phyloP scores from a whole-genome alignment of 2,113 vertebrate species.

The Antigone vipio region DNA sequence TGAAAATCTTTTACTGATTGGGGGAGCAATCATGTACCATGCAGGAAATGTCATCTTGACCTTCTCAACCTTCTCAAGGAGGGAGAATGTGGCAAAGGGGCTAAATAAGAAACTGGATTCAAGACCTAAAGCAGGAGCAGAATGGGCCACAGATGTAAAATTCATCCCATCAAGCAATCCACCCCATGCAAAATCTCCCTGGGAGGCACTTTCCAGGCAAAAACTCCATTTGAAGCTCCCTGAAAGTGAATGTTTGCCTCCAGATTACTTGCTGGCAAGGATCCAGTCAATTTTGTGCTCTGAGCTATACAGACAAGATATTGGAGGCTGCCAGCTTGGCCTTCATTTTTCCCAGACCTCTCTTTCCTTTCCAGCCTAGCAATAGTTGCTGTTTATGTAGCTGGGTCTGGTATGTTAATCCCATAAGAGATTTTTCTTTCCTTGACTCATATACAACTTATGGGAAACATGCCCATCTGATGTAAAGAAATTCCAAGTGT shows the following conservation, averaged over 20 bases:
- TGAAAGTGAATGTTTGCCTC: neutral
- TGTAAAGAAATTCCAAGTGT: neutral
- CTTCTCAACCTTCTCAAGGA: too few species aligned
- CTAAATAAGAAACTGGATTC: neutral
- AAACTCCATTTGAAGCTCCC: neutral
- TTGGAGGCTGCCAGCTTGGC: neutral
- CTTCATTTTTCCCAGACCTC: neutral
- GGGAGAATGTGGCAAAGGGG: neutral
- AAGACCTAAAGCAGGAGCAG: neutral
- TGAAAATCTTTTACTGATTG: too few species aligned
- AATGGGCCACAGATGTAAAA: neutral
- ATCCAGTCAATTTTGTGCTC: neutral
- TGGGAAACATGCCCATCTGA: neutral
- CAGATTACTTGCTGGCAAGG: neutral
- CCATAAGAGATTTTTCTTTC: neutral
- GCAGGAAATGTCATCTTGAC: too few species aligned
- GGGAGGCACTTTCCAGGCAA: neutral
- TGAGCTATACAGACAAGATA: neutral
- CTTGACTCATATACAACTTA: neutral
- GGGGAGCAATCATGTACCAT: too few species aligned
- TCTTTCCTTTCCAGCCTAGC: neutral
- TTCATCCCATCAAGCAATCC: too few species aligned
- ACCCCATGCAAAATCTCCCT: neutral
- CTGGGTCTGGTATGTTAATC: conserved; percentile 5
- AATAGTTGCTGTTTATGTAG: conserved; percentile 14